phyloP scores from a whole-genome alignment of 2,113 vertebrate species.

The Pseudorasbora parva region DNA sequence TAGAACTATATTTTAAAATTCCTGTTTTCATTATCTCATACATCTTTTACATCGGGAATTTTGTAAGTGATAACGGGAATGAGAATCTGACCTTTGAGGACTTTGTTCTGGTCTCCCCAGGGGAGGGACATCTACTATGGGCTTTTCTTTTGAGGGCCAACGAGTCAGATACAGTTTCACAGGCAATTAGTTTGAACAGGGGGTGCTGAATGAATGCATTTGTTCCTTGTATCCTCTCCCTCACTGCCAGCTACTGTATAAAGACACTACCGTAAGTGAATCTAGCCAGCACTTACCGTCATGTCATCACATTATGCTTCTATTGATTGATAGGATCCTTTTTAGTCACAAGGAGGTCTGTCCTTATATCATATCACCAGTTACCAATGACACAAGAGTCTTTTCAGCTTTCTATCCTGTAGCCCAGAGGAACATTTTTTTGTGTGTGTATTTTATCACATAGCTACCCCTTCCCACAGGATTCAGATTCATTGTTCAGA shows the following conservation, averaged over 20 bases:
- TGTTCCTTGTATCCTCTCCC: slow-evolving; percentile 44
- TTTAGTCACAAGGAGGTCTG: slow-evolving; percentile 40
- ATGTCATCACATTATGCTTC: slow-evolving; percentile 19
- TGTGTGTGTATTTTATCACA: neutral
- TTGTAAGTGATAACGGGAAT: neutral
- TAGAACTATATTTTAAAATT: too few species aligned
- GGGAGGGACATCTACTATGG: slow-evolving; percentile 44
- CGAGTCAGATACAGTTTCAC: slow-evolving; percentile 58
- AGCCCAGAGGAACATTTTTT: neutral
- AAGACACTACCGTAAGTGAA: slow-evolving; percentile 50
- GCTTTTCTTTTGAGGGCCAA: slow-evolving; percentile 41
- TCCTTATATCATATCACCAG: slow-evolving; percentile 41
- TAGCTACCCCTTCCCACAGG: neutral
- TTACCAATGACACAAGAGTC: neutral
- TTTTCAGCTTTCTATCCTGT: slow-evolving; percentile 19
- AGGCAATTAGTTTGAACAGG: slow-evolving; percentile 62
- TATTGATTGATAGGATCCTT: slow-evolving; percentile 58
- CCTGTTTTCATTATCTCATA: too few species aligned
- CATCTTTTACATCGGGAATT: neutral
- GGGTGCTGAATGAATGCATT: slow-evolving; percentile 60
- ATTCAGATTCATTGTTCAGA: neutral
- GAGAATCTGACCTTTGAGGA: slow-evolving; percentile 52
- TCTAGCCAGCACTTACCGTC: slow-evolving; percentile 53
- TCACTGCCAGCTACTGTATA: slow-evolving; percentile 49
- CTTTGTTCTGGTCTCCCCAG: slow-evolving; percentile 39